Base-by-base conservation (phyloP, 2,888 invertebrate species). In the Kuschelorhynchus macadamiae region DNA sequence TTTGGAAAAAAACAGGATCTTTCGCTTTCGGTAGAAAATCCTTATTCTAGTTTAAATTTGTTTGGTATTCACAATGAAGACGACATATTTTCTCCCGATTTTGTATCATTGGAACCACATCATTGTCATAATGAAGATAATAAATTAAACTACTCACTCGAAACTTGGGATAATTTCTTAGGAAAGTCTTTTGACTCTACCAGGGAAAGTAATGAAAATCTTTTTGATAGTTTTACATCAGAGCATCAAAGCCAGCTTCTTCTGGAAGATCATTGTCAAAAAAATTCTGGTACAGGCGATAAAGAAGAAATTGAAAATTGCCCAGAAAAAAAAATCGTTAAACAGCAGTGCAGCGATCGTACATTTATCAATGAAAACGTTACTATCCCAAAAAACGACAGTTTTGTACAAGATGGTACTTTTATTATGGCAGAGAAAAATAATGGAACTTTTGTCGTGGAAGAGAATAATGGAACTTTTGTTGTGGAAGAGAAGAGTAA, bases 91-190 rank as follows among this genome's bases (percentile, higher is more conserved):
- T 67, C 71, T n/a, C 62, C 66, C 1, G 64, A 72, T 25, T 67
- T 64, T 12, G 30, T 39, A 8, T 49, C 59, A 8, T 18, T 62
- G 8, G 62, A 67, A 55, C 5, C 14, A 4, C 47, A 36, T 14
- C 18, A 14, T 46, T 17, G 46, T 8, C 39, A 44, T 11, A 14
- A 71, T 64, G 36, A 59, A 68, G 67, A 74, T 9, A 33, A 57
- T 47, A 55, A 25, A 17, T 36, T 83, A 36, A 80, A 81, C 57
- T 84, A 83, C 74, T 84, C 83, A 0, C 71, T 84, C 53, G 84
- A 84, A 72, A 83, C 83, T 0, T 84, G 84, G 84, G 82, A 84
- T 74, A 82, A 81, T 68, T 84, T 84, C 71, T 71, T 84, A 41
- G 82, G 81, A 17, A 79, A 80, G 53, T 79, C 82, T 20, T 78